phyloP scores from a whole-genome alignment of 2,797 vertebrate species.

The Perodicticus potto region DNA sequence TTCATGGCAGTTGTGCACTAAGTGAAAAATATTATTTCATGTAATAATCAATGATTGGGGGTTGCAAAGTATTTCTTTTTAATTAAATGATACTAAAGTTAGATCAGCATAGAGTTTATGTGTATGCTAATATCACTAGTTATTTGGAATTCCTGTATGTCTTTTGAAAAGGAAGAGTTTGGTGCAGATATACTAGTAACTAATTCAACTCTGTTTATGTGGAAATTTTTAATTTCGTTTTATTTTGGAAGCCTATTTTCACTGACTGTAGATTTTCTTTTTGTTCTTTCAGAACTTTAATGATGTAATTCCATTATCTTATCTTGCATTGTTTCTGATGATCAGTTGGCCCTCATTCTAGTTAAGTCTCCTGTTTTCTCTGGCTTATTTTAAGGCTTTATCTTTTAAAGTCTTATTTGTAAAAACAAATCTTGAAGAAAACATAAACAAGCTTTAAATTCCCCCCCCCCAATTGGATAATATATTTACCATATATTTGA shows the following conservation, averaged over 20 bases:
- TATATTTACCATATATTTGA: background rate
- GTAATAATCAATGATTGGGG: background rate
- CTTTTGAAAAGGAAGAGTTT: background rate
- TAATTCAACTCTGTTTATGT: background rate
- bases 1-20: background rate
- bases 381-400: slow-evolving; percentile 23
- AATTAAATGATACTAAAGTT: slow-evolving; percentile 9
- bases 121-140: background rate
- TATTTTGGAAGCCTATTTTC: background rate
- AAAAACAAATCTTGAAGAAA: background rate
- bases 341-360: background rate
- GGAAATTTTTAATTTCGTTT: background rate
- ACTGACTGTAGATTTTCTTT: background rate
- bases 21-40: background rate
- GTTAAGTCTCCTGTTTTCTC: background rate
- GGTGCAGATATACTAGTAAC: background rate
- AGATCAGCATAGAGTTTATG: background rate
- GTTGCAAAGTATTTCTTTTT: background rate
- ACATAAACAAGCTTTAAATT: background rate
- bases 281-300: background rate
- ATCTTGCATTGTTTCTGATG: background rate
- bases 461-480: background rate
- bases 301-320: background rate
- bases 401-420: slow-evolving; percentile 1
- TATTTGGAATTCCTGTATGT: background rate